Percentiles rank a stretch among this genome's conserved stretches.
Evolutionary conservation across 2,797 vertebrate genomes (phyloP).

Genomic region (Tapera naevia): DNA sequence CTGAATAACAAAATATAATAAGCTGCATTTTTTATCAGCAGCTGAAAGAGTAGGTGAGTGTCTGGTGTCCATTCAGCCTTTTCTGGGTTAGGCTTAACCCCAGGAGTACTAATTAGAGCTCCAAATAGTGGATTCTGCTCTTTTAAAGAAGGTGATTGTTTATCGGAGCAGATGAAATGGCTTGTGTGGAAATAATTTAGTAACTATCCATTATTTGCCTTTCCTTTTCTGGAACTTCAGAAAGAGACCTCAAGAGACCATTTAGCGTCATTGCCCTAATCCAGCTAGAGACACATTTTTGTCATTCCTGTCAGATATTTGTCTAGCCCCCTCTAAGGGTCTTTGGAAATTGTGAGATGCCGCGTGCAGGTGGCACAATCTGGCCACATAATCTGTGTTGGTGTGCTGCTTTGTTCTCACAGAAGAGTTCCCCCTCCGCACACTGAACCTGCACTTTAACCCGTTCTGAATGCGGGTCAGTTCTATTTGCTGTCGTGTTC

Average conservation of each 20-base stretch:
- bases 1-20: not conserved
- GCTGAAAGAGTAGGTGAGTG: not conserved
- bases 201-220: conserved; percentile 33
- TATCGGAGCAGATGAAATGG: conserved; percentile 32
- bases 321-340: not conserved
- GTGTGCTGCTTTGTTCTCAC: not conserved
- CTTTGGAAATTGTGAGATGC: not conserved
- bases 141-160: conserved; percentile 12
- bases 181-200: conserved; percentile 38
- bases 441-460: not conserved
- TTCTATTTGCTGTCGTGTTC: not conserved
- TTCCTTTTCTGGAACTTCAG: not conserved
- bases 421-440: not conserved
- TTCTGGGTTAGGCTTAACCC: conserved; percentile 8
- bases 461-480: not conserved
- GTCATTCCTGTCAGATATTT: conserved; percentile 3
- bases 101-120: conserved; percentile 36
- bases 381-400: not conserved
- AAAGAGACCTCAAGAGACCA: conserved; percentile 33
- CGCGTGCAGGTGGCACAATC: not conserved
- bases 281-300: not conserved
- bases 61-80: not conserved
- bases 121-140: not conserved
- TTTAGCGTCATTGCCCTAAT: not conserved
- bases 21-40: not conserved